Base-by-base conservation (phyloP, 2,888 invertebrate genomes). In the Antitype chi region DNA sequence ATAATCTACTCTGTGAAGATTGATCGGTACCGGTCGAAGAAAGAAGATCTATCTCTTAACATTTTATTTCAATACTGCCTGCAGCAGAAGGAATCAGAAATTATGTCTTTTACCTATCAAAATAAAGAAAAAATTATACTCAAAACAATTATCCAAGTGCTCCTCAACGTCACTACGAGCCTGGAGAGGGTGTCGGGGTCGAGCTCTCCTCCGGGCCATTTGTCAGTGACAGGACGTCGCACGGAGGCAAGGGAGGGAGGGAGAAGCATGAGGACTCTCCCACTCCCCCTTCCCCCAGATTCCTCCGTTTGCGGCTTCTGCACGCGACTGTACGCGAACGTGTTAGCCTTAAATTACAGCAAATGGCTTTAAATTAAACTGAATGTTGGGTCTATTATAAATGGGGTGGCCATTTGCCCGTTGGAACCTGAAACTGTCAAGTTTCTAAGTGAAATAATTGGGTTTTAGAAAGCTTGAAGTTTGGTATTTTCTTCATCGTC, bases 211-310 rank as follows among this genome's bases (percentile, higher is more conserved):
- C 93, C 95, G 94, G 94, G 95, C 96, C 96, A 96, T 96, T 96
- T 96, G 96, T 96, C 96, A 96, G 96, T 96, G 96, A 95, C 96
- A 96, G 96, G 95, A 94, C 96, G 94, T 94, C 94, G 94, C 93
- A 90, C 89, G 90, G 90, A 81, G 84, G 83, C 87, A 78, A 88
- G 74, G 79, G 80, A 80, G 76, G 73, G 63, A 86, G 76, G 81
- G 78, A 82, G 72, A 68, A 67, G 71, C 60, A 62, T 73, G 73
- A 68, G 73, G 43, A 38, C 38, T 11, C 38, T 70, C 79, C 70
- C 82, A 68, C 55, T 74, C 75, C 70, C 87, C 86, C 85, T 88
- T 85, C 90, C 90, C 90, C 91, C 89, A 89, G 89, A 91, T 91
- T 94, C 94, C 93, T 88, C 91, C 90, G 90, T 90, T 92, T 92